These are phyloP conservation scores for Probosciger aterrimus DNA, from an alignment of 2,113 vertebrate species.

Conservation along the genomic window DNA sequence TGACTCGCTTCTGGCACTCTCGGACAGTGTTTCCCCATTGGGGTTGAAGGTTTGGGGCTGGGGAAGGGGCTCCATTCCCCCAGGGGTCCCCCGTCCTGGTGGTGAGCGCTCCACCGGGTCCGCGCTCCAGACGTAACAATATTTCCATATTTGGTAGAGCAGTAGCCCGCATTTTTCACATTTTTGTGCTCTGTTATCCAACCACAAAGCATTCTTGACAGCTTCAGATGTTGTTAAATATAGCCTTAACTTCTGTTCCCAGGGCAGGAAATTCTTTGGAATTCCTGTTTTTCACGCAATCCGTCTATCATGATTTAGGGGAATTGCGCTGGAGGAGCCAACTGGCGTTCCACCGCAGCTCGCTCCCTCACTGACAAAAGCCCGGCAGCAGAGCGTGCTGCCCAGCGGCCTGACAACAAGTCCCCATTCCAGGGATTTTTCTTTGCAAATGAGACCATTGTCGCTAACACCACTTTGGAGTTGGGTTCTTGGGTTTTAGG, in stretches of 20 bases:
- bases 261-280: conserved; percentile 91
- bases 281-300: conserved; percentile 92
- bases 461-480: conserved; percentile 34
- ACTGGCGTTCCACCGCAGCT: conserved; percentile 71
- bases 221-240: conserved; percentile 95
- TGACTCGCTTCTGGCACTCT: not conserved
- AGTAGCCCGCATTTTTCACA: conserved; percentile 98
- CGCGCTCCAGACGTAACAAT: conserved; percentile 90
- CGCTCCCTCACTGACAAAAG: conserved; percentile 64
- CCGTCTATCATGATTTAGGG: conserved; percentile 84
- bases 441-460: conserved; percentile 66
- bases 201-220: conserved; percentile 98
- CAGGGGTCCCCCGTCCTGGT: not conserved
- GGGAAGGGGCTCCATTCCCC: not conserved
- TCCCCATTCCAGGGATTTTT: conserved; percentile 72
- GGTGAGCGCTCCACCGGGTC: not conserved
- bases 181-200: conserved; percentile 93
- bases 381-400: conserved; percentile 48
- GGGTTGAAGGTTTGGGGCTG: not conserved
- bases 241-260: conserved; percentile 86
- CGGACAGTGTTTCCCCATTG: not conserved
- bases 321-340: conserved; percentile 73
- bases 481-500: not conserved
- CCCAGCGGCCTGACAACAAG: conserved; percentile 71
- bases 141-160: conserved; percentile 99